phyloP scores from a whole-genome alignment of 2,113 vertebrate species.

The Aptenodytes forsteri region DNA sequence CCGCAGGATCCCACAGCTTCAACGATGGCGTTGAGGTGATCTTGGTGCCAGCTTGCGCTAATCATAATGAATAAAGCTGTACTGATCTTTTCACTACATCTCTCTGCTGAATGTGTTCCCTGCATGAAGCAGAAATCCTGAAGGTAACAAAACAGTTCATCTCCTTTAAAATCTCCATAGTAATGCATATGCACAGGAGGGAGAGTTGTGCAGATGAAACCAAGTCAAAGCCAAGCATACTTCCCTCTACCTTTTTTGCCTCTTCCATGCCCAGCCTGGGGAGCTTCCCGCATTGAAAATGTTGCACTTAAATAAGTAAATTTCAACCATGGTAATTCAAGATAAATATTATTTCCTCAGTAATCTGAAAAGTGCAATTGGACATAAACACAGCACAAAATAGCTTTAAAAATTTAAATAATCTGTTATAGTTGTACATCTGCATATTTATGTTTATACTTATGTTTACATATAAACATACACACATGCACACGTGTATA shows the following conservation, averaged over 20 bases:
- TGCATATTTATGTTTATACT: background rate
- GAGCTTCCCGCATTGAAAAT: background rate
- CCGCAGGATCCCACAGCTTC: background rate
- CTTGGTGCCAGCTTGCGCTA: background rate
- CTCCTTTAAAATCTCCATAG: conserved; percentile 15
- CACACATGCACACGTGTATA: too few relatives aligned
- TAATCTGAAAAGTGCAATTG: background rate
- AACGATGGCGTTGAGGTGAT: background rate
- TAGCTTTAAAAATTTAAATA: background rate
- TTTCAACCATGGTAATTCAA: background rate
- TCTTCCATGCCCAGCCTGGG: background rate
- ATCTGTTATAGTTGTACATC: background rate
- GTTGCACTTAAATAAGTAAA: background rate
- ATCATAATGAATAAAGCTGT: background rate
- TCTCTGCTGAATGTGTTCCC: background rate
- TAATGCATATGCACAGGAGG: background rate
- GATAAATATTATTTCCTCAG: background rate
- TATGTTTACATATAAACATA: background rate
- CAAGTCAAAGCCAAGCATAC: background rate
- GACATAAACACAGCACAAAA: background rate
- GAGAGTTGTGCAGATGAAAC: background rate
- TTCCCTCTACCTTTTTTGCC: background rate
- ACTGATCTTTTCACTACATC: background rate
- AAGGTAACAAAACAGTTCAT: background rate
- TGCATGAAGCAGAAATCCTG: background rate